Base-by-base conservation (phyloP, 2,888 invertebrate species). In the Tetanocera ferruginea region DNA sequence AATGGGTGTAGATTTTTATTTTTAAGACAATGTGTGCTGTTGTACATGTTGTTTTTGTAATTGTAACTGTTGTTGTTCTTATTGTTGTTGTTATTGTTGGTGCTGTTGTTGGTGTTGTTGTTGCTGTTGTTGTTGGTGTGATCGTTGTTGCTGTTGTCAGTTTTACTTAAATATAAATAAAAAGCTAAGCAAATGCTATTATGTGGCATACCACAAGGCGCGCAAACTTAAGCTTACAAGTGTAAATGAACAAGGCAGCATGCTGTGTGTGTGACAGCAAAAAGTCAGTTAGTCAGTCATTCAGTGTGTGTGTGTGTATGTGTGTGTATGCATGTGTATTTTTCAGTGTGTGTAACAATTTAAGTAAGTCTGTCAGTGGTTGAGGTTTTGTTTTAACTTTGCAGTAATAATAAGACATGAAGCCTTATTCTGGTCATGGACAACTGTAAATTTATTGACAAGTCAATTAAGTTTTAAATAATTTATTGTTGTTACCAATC, bases 151-250 rank as follows among this genome's bases (percentile, higher is more conserved):
- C 8, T 49, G 43, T 28, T 62, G 73, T 73, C 62, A 62, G 43
- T 62, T 73, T 82, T 83, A 79, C 85, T 82, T 83, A 82, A 84
- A 86, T 83, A 83, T 83, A 86, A 84, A 86, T 85, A 49, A 73
- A 73, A 55, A 43, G 62, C 31, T 84, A 85, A 64, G 76, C 17
- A 76, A 60, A 76, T 70, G 76, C 71, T 43, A 77, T 77, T 72
- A 85, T 85, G 86, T 84, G 85, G 85, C 85, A 81, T 85, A 82
- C 85, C 86, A 80, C 86, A 84, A 82, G 80, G 43, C 57, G 72
- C 72, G 23, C 72, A 9, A 14, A 60, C 23, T 28, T 11, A 52
- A 43, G 71, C 71, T 37, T 67, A 19, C 25, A 67, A 51, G 60
- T 62, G 73, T 34, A 75, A 66, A 75, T 75, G 75, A 51, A 51